Evolutionary conservation across 1,140 invertebrate species (phyloP).

Genomic region (Amphibalanus amphitrite): DNA sequence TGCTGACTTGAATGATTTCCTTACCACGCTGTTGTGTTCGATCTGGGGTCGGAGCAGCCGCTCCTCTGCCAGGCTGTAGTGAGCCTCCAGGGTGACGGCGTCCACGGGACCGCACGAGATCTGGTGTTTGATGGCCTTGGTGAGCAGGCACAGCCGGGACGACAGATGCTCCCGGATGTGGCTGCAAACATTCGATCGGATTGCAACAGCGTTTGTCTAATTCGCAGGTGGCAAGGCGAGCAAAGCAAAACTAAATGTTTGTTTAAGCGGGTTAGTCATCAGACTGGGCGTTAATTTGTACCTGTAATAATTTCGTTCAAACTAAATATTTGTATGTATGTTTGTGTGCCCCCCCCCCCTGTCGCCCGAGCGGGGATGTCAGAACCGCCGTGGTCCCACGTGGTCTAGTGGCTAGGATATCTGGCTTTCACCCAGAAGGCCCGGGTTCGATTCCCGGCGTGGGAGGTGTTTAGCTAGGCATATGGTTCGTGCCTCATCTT

Average conservation of each 20-base stretch:
- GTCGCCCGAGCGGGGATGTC: too few relatives aligned
- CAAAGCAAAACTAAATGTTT: too few relatives aligned
- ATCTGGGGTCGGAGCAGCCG: constrained; percentile 85
- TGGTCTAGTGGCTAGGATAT: constrained; percentile 33
- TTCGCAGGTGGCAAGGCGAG: too few relatives aligned
- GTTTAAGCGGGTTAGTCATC: too few relatives aligned
- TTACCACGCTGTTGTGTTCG: constrained; percentile 54
- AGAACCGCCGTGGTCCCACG: too few relatives aligned
- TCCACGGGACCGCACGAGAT: constrained; percentile 97
- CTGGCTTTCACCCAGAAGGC: constrained; percentile 31
- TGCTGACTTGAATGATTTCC: too few relatives aligned
- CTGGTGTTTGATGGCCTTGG: constrained; percentile 96
- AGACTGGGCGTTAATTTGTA: too few relatives aligned
- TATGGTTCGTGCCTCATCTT: not conserved
- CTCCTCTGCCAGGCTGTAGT: constrained; percentile 96
- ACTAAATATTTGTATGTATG: too few relatives aligned
- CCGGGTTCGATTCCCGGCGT: constrained; percentile 31
- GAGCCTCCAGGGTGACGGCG: constrained; percentile 82
- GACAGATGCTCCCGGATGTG: constrained; percentile 75
- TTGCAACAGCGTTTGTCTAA: too few relatives aligned
- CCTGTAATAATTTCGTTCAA: too few relatives aligned
- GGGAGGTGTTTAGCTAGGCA: constrained; percentile 11
- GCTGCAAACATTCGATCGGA: too few relatives aligned
- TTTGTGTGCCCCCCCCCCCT: too few relatives aligned
- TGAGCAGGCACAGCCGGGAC: constrained; percentile 82